A percentile compares a stretch with the other conserved stretches of the same genome.
phyloP scores from a whole-genome alignment of 1,140 invertebrate genomes.

The Drosophila sp. region DNA sequence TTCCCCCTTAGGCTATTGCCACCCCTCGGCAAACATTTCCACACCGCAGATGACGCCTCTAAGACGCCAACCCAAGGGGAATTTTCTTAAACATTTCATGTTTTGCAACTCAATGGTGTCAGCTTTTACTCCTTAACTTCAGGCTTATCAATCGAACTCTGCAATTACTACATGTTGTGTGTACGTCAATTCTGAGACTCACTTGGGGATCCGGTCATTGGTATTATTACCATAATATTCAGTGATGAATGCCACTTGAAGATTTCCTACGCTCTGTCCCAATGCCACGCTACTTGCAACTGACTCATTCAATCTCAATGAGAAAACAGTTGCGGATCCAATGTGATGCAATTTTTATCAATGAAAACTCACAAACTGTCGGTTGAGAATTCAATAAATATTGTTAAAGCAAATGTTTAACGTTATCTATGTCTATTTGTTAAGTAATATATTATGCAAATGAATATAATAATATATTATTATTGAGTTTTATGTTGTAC shows the following conservation, averaged over 20 bases:
- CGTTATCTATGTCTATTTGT: too few species aligned
- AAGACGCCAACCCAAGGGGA: neutral
- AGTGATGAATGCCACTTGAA: constrained; percentile 4
- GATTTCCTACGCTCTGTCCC: neutral
- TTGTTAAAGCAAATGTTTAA: too few species aligned
- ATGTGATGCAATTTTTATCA: too few species aligned
- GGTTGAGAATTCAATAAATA: too few species aligned
- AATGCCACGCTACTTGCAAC: neutral
- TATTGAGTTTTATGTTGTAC: too few species aligned
- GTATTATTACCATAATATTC: neutral
- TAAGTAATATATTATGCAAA: too few species aligned
- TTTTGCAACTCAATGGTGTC: neutral
- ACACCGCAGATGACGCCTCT: neutral
- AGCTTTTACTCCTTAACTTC: constrained; percentile 17
- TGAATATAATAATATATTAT: too few species aligned
- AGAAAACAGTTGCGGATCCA: too few species aligned
- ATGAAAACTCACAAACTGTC: too few species aligned
- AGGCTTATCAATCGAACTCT: constrained; percentile 7
- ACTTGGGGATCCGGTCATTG: constrained; percentile 14
- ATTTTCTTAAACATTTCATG: too few species aligned
- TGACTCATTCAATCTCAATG: constrained; percentile 14
- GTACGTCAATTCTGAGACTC: constrained; percentile 7
- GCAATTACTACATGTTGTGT: too few species aligned
- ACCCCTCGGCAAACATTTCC: neutral
- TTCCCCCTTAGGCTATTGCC: too few species aligned